Evolutionary conservation across 2,888 invertebrate genomes (phyloP).

Genomic region (Craniophora ligustri): DNA sequence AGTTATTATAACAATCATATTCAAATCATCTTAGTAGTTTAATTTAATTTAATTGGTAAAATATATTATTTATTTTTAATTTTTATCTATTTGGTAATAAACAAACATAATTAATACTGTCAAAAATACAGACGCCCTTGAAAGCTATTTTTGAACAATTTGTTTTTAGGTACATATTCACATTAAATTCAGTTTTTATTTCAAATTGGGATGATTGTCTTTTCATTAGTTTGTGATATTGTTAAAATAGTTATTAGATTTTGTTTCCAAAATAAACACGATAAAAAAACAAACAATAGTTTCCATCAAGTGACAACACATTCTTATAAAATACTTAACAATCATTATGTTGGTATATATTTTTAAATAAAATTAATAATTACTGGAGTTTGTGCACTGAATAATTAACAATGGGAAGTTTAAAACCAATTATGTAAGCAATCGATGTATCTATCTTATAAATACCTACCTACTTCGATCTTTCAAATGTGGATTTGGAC

Average conservation of each 20-base stretch:
- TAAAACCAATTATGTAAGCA: too few relatives aligned
- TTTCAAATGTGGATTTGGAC: too few relatives aligned
- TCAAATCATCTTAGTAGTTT: slow-evolving; percentile 16
- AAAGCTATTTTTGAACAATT: neutral
- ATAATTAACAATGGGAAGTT: too few relatives aligned
- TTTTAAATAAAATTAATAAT: neutral
- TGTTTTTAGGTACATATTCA: neutral
- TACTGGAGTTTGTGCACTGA: neutral
- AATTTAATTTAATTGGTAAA: slow-evolving; percentile 12
- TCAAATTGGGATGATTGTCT: neutral
- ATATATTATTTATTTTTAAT: neutral
- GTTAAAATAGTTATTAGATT: slow-evolving; percentile 27
- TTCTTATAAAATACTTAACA: slow-evolving; percentile 2
- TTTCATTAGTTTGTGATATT: slow-evolving; percentile 41
- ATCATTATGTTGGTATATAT: slow-evolving; percentile 7
- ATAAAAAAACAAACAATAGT: slow-evolving; percentile 19
- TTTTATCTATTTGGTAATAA: slow-evolving; percentile 3
- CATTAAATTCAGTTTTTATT: neutral
- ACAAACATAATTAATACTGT: too few relatives aligned
- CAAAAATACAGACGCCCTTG: neutral
- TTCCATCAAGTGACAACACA: slow-evolving; percentile 13
- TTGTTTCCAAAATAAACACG: slow-evolving; percentile 36
- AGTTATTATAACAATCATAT: slow-evolving; percentile 29
- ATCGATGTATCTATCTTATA: too few relatives aligned
- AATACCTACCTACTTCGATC: too few relatives aligned